Evolutionary conservation across 2,888 invertebrate species (phyloP), one percentile per base, ranked within the genome.

Genomic region (Netelia virgata): DNA sequence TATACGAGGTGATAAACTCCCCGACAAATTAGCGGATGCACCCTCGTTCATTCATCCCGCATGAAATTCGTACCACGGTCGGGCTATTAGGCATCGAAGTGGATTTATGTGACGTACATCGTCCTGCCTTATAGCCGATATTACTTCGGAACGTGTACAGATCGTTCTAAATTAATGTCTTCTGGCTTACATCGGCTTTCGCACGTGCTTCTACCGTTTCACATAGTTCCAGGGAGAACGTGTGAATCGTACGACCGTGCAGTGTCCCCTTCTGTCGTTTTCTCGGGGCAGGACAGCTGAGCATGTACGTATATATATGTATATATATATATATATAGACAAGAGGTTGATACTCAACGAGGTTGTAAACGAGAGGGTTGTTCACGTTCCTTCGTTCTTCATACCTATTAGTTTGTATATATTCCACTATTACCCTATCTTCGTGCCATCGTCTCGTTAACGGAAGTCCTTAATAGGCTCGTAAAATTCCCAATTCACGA

Each of bases 401-500:
- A 11, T 18, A 16, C 18, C 1, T 61, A 43, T 61, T 43, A 16
- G 36, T 82, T 47, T 68, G 66, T 74, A 41, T 68, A 66, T 76
- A 68, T 74, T 61, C 47, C 28, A 59, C 78, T 61, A 59, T 73
- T 73, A 41, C 73, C 55, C 79, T 87, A 87, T 87, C 88, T 87
- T 81, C 63, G 79, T 66, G 83, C 87, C 86, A 88, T 89, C 85
- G 86, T 88, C 86, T 85, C 85, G 87, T 87, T 86, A 89, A 88
- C 88, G 88, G 88, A 88, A 90, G 86, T 88, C 88, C 88, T 88
- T 88, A 88, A 90, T 88, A 88, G 88, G 82, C 87, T 88, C 88
- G 87, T 90, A 90, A 90, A 90, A 88, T 86, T 84, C 74, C 82
- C 85, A 85, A 87, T 87, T 86, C 86, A 76, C 85, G 83, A 68